These are phyloP conservation scores for Eilema griseolum DNA, from an alignment of 2,888 invertebrate genomes.

Conservation along the genomic window DNA sequence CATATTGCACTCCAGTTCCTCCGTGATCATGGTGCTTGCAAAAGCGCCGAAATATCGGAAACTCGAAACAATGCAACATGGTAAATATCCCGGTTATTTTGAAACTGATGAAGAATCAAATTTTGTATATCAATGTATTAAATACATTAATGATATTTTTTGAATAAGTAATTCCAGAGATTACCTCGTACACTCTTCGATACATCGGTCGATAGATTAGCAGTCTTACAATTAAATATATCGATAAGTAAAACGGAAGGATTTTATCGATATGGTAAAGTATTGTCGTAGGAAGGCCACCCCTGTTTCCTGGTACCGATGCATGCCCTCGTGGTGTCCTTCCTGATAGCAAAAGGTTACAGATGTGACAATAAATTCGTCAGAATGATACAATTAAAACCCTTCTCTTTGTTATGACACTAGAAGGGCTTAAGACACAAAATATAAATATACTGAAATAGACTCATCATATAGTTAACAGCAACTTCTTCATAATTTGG, in stretches of 20 bases:
- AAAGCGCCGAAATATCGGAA: too few species aligned
- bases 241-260: constrained; percentile 50
- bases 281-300: constrained; percentile 43
- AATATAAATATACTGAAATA: too few species aligned
- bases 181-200: too few species aligned
- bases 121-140: too few species aligned
- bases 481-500: too few species aligned
- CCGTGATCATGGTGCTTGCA: too few species aligned
- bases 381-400: not conserved
- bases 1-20: too few species aligned
- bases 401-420: not conserved
- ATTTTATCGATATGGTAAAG: constrained; percentile 45
- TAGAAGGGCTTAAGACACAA: not conserved
- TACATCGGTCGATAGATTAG: not conserved
- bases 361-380: constrained; percentile 7
- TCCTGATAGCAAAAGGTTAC: constrained; percentile 26
- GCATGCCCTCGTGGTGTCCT: constrained; percentile 43
- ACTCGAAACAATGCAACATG: too few species aligned
- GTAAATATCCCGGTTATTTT: too few species aligned
- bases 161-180: not conserved
- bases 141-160: too few species aligned
- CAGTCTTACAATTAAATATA: constrained; percentile 17
- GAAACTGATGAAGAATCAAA: too few species aligned
- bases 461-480: too few species aligned
- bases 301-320: constrained; percentile 38